Base-by-base conservation (phyloP, 1,140 invertebrate species). In the Polypedilum pembai region DNA sequence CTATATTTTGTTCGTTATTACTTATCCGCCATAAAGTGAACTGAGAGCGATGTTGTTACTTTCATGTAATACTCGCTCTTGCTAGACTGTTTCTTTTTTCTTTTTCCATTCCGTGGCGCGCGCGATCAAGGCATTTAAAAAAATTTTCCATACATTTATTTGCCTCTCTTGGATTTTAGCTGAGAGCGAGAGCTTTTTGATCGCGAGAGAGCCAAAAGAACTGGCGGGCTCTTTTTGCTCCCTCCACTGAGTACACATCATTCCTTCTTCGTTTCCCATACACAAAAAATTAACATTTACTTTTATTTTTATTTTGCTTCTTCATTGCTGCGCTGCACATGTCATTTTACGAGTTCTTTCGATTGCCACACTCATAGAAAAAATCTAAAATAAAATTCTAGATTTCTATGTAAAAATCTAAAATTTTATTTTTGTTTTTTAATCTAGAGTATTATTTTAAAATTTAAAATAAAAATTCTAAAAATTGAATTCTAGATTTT, bases 41-140 rank as follows among this genome's bases (percentile, higher is more conserved):
- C 45, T 69, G 65, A 20, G 45, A 56, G 45, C 45, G 17, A 1
- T 69, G 17, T 18, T 69, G 15, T 10, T 69, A 20, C 8, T 69
- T 69, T 69, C 18, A 2, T 69, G 8, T 18, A 18, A n/a, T 69
- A 69, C 65, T 56, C 65, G 65, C 65, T 69, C 65, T 69, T 20
- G 65, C n/a, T 69, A 56, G 45, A 56, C 45, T 56, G 45, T 56
- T 56, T 56, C 45, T 56, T 56, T 56, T 56, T 56, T 56, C 45
- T 56, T 56, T 56, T 56, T 56, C 24, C 45, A 56, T 56, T 56
- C 15, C 45, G 45, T 56, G 45, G 45, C 45, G 45, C 45, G 45
- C 12, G 45, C 45, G 12, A 56, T 56, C 45, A 56, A 12, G 45
- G 45, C 45, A 56, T 56, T 56, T 56, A 15, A 56, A 56, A 15